Evolutionary conservation across 2,113 vertebrate genomes (phyloP), one percentile per base, ranked within the genome.

Genomic region (Anas platyrhynchos): DNA sequence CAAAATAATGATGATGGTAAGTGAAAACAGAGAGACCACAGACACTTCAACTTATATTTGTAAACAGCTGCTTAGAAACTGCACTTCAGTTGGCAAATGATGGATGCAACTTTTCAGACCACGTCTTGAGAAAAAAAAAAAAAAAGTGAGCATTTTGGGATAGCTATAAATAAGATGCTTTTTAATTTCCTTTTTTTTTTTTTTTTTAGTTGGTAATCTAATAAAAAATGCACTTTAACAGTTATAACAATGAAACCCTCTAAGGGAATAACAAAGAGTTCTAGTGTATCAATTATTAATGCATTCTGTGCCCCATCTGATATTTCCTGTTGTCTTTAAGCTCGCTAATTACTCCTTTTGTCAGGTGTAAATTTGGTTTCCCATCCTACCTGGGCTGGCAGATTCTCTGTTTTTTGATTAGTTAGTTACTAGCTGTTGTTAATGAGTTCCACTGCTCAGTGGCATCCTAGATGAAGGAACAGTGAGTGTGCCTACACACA

Each of bases 1-100:
- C 97, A 86, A 21, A 96, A 97, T 97, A 98, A 95, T 0, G 84
- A 97, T 16, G 92, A 98, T 13, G 97, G 99, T 99, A 61, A 98
- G 98, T 86, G 55, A 32, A 83, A 38, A 63, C 1, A 3, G 46
- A 71, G 36, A 9, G 58, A 18, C 21, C 54, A 11, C 31, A 58
- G 84, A 62, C 23, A 71, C 76, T 75, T 86, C 76, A n/a, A 3
- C 10, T 71, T 34, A 81, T 48, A 4, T 76, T 69, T 91, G 55
- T 68, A 62, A 93, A 36, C 50, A 86, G 88, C 88, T 87, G 88
- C 3, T 91, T 69, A 75, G 55, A 91, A 34, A 41, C 86, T 67
- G 46, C 2, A 1, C 62, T 55, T 58, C 43, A 1, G 4, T 34
- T 67, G 91, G 87, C 78, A 94, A 85, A 21, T 65, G 92, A 68